These are phyloP conservation scores for Benitochromis conjunctus DNA, from an alignment of 2,113 vertebrate genomes.

Conservation along the genomic window DNA sequence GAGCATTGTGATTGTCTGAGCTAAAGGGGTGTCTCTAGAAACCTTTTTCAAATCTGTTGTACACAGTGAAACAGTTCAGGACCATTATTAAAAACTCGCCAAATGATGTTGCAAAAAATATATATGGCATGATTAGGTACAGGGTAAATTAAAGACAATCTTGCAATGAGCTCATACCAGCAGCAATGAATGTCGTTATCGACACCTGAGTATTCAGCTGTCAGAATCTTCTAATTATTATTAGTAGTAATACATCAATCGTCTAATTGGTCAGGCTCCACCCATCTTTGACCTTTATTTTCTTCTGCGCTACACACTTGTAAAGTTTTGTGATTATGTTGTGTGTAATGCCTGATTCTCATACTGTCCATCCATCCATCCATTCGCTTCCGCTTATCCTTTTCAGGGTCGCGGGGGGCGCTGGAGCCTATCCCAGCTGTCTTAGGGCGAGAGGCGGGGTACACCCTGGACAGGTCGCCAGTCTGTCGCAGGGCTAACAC, in stretches of 20 bases:
- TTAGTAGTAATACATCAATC: neutral
- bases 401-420: too few species aligned
- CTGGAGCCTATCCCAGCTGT: too few species aligned
- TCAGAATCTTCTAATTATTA: neutral
- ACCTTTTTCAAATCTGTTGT: slow-evolving; percentile 35
- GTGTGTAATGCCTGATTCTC: neutral
- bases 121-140: neutral
- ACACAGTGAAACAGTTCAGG: slow-evolving; percentile 22
- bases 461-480: too few species aligned
- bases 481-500: too few species aligned
- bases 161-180: neutral
- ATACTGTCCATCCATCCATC: too few species aligned
- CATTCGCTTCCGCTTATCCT: too few species aligned
- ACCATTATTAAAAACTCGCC: slow-evolving; percentile 17
- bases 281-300: neutral
- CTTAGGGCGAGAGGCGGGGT: too few species aligned
- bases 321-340: neutral
- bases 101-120: slow-evolving; percentile 2
- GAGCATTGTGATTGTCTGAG: slow-evolving; percentile 29
- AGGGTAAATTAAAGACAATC: neutral
- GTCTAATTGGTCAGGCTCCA: neutral
- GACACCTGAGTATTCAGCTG: neutral
- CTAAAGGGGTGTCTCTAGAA: slow-evolving; percentile 11
- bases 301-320: neutral
- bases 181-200: neutral